phyloP scores from a whole-genome alignment of 2,797 vertebrate species.

The Manis crassicaudata region DNA sequence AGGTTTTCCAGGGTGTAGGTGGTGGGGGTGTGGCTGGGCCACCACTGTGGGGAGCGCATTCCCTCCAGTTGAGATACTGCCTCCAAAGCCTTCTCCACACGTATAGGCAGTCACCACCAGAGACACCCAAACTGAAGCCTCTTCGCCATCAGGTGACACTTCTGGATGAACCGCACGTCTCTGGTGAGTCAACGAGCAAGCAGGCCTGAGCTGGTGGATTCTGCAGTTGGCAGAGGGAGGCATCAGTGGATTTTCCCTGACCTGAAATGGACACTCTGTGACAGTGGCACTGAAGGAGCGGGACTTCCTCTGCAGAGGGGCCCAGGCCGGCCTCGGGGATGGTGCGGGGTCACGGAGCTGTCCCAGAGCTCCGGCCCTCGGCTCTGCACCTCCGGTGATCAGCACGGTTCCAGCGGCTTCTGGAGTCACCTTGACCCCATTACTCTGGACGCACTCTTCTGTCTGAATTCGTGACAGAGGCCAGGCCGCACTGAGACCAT shows the following conservation, averaged over 20 bases:
- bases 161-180: background rate
- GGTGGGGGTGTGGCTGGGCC: background rate
- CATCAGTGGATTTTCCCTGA: background rate
- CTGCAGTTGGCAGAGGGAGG: background rate
- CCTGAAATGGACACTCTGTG: background rate
- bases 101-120: background rate
- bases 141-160: background rate
- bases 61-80: background rate
- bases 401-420: background rate
- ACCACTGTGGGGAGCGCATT: background rate
- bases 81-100: background rate
- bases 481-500: accelerated
- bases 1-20: slow-evolving; percentile 6
- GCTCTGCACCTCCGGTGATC: background rate
- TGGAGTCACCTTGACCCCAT: background rate
- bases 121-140: background rate
- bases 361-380: background rate
- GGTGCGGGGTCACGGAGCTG: background rate
- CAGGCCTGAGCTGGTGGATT: background rate
- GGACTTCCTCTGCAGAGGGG: background rate
- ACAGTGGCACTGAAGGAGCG: background rate
- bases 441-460: background rate
- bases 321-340: background rate
- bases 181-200: background rate
- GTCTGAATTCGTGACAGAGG: background rate